Conservation (phyloP, 2,797 vertebrate genomes). For the Rhincodon typus region DNA sequence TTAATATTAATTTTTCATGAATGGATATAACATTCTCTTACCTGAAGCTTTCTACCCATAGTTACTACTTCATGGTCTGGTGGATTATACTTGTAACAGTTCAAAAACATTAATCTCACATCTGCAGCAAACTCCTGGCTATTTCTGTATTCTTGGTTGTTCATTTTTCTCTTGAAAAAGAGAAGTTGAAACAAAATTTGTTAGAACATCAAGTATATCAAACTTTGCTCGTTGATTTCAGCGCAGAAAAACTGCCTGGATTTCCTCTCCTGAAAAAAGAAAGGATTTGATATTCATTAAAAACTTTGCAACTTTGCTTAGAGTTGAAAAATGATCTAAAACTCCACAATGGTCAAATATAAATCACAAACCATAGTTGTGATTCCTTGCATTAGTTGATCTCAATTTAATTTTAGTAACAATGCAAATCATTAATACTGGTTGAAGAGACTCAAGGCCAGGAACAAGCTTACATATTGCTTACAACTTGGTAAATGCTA, state of each 20-base stretch:
- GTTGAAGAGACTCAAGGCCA: background rate
- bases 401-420: background rate
- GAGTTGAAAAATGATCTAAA: background rate
- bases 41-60: slow-evolving; percentile 87
- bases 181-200: background rate
- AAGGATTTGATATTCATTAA: background rate
- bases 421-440: background rate
- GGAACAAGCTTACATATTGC: background rate
- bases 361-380: background rate
- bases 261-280: background rate
- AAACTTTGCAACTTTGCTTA: background rate
- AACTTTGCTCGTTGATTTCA: background rate
- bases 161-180: slow-evolving; percentile 72
- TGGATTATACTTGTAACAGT: slow-evolving; percentile 77
- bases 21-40: slow-evolving; percentile 44
- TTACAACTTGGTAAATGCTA: background rate
- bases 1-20: background rate
- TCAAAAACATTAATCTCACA: slow-evolving; percentile 85
- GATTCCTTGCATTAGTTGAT: background rate
- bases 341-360: background rate
- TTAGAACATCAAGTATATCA: background rate
- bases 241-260: background rate
- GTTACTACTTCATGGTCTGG: slow-evolving; percentile 72
- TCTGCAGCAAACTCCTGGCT: slow-evolving; percentile 79
- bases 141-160: slow-evolving; percentile 66